Percentiles rank a stretch among this genome's conserved stretches.
Conservation (phyloP, 1,140 invertebrate genomes). For the Ylistrum balloti region DNA sequence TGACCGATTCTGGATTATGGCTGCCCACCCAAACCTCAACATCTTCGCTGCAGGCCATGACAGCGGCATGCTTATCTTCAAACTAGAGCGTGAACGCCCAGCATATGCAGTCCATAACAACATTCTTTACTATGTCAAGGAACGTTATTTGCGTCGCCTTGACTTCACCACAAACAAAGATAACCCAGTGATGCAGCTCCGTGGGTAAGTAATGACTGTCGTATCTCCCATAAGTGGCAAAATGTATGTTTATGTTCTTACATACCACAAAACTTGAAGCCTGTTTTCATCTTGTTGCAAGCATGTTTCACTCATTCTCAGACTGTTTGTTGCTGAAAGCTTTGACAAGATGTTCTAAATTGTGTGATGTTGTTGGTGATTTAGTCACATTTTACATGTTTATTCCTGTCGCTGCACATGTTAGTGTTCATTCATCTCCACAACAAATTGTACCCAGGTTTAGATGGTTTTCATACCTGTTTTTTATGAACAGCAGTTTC, state of each 20-base stretch:
- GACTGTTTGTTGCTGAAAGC: background rate
- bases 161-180: slow-evolving; percentile 98
- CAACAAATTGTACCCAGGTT: too few species aligned
- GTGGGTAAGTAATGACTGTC: slow-evolving; percentile 85
- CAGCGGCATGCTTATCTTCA: slow-evolving; percentile 93
- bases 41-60: slow-evolving; percentile 95
- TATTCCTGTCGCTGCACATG: too few species aligned
- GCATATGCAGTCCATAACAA: slow-evolving; percentile 97
- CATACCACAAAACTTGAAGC: background rate
- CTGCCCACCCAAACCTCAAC: slow-evolving; percentile 90
- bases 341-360: background rate
- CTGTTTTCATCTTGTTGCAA: background rate
- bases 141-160: slow-evolving; percentile 93
- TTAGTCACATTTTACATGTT: too few species aligned
- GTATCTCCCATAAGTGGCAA: background rate
- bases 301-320: background rate
- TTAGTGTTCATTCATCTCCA: too few species aligned
- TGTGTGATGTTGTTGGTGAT: background rate
- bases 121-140: slow-evolving; percentile 97
- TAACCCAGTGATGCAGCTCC: slow-evolving; percentile 95
- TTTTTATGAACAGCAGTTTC: too few species aligned
- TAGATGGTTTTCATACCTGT: too few species aligned
- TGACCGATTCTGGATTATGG: slow-evolving; percentile 98
- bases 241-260: background rate
- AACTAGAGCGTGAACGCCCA: slow-evolving; percentile 96